These are phyloP conservation scores for Anas bernieri DNA, from an alignment of 2,797 vertebrate genomes.

Conservation along the genomic window DNA sequence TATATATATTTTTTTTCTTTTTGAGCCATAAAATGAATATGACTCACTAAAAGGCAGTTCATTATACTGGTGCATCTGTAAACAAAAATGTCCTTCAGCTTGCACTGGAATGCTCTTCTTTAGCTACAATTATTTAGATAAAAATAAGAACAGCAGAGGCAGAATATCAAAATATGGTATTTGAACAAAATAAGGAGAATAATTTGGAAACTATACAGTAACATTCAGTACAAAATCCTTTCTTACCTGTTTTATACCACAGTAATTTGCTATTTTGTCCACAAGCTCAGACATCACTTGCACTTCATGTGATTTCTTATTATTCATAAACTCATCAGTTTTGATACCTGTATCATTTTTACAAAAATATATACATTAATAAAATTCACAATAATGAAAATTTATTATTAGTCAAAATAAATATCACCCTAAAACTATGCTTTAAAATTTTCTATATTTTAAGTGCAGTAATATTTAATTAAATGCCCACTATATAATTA, in stretches of 20 bases:
- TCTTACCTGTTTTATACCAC: slow-evolving; percentile 88
- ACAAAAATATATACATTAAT: slow-evolving; percentile 45
- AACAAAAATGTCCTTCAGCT: neutral
- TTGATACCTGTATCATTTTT: slow-evolving; percentile 75
- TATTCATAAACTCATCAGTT: slow-evolving; percentile 93
- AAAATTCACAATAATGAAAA: neutral
- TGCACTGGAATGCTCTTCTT: neutral
- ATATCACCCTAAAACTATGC: neutral
- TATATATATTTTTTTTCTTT: neutral
- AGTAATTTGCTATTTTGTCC: slow-evolving; percentile 80
- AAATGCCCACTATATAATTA: neutral
- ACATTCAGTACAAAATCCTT: neutral
- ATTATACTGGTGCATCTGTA: neutral
- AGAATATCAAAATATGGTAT: neutral
- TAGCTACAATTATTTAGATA: neutral
- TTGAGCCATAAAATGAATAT: neutral
- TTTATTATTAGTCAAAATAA: neutral
- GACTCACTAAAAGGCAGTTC: neutral
- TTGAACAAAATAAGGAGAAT: neutral
- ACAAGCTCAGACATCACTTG: slow-evolving; percentile 91
- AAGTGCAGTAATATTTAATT: neutral
- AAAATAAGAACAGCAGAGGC: neutral
- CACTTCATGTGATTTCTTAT: slow-evolving; percentile 98
- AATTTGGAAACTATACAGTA: neutral
- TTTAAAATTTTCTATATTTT: neutral